phyloP scores from a whole-genome alignment of 1,140 invertebrate species.

The Aphelinus certus region DNA sequence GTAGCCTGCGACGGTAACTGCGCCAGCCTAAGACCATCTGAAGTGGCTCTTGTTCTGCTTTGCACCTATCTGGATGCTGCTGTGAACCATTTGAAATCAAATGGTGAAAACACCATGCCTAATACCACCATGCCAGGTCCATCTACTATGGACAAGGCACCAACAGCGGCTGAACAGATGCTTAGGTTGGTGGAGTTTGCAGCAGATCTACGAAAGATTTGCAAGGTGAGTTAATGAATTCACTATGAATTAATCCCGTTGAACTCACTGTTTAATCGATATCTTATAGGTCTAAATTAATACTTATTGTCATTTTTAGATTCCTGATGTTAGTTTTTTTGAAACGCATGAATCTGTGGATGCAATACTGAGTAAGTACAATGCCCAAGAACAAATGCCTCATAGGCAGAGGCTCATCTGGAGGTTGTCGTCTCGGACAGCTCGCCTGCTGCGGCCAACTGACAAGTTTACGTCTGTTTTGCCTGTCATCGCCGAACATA shows the following conservation, averaged over 20 bases:
- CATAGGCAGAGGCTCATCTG: conserved; percentile 80
- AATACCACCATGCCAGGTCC: conserved; percentile 27
- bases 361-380: conserved; percentile 74
- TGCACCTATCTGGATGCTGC: conserved; percentile 72
- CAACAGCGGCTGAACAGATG: conserved; percentile 54
- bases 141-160: conserved; percentile 45
- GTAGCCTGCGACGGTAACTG: conserved; percentile 76
- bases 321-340: conserved; percentile 72
- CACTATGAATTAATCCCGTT: too few species aligned
- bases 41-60: conserved; percentile 76
- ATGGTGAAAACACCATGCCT: conserved; percentile 40
- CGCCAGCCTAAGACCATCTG: conserved; percentile 72
- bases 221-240: conserved; percentile 61
- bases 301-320: conserved; percentile 61
- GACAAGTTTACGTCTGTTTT: conserved; percentile 77
- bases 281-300: conserved; percentile 13
- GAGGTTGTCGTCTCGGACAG: conserved; percentile 73
- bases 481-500: conserved; percentile 78
- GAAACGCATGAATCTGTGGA: conserved; percentile 70
- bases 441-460: conserved; percentile 76
- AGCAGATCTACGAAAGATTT: conserved; percentile 69
- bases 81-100: conserved; percentile 53
- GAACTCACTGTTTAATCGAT: not conserved
- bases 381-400: conserved; percentile 74
- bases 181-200: conserved; percentile 69